Percentiles rank a stretch among this genome's conserved stretches.
phyloP scores from a whole-genome alignment of 2,888 invertebrate genomes.

The Busseola fusca region DNA sequence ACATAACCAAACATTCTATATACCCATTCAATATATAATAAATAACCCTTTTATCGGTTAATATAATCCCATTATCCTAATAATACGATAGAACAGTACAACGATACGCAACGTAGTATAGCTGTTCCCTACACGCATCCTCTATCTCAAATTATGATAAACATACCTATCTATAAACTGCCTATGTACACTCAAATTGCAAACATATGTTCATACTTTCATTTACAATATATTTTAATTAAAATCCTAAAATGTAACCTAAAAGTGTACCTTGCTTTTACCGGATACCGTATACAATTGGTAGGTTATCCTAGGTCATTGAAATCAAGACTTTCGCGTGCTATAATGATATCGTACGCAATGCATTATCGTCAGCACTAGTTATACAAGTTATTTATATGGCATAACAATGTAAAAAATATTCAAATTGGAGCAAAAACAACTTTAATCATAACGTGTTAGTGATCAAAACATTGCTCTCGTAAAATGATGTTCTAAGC shows the following conservation, averaged over 20 bases:
- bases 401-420: slow-evolving; percentile 64
- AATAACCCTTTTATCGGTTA: slow-evolving; percentile 65
- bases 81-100: slow-evolving; percentile 68
- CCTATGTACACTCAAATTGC: slow-evolving; percentile 60
- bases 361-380: slow-evolving; percentile 73
- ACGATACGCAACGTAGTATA: slow-evolving; percentile 68
- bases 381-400: slow-evolving; percentile 68
- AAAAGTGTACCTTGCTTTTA: slow-evolving; percentile 71
- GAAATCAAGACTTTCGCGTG: slow-evolving; percentile 79
- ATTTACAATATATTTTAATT: slow-evolving; percentile 66
- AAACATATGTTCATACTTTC: slow-evolving; percentile 63
- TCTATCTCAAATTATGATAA: slow-evolving; percentile 61
- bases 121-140: slow-evolving; percentile 66
- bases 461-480: slow-evolving; percentile 82
- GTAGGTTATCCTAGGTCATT: slow-evolving; percentile 87
- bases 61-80: slow-evolving; percentile 65
- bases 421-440: slow-evolving; percentile 69
- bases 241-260: slow-evolving; percentile 78
- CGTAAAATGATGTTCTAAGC: slow-evolving; percentile 79
- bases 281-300: slow-evolving; percentile 75
- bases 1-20: slow-evolving; percentile 71
- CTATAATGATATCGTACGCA: slow-evolving; percentile 72
- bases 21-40: slow-evolving; percentile 65
- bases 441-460: slow-evolving; percentile 65
- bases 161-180: slow-evolving; percentile 49